phyloP scores from a whole-genome alignment of 2,888 invertebrate genomes.

The Brachyptera putata region DNA sequence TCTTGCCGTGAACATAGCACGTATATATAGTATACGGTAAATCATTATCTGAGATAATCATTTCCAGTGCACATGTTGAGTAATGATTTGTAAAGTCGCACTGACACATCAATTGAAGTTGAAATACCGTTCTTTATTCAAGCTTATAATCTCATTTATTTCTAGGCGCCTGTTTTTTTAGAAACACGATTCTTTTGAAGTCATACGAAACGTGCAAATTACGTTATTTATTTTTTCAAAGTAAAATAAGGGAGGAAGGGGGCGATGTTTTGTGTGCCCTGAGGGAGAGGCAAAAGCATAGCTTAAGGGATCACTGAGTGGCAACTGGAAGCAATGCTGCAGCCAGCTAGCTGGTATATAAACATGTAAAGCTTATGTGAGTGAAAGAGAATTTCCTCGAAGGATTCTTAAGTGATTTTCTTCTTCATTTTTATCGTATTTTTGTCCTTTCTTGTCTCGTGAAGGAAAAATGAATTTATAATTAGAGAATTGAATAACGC shows the following conservation, averaged over 20 bases:
- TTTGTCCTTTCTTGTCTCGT: constrained; percentile 26
- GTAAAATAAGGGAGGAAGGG: constrained; percentile 18
- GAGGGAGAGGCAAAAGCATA: constrained; percentile 24
- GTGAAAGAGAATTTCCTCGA: not conserved
- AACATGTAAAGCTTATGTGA: constrained; percentile 14
- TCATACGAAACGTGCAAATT: constrained; percentile 37
- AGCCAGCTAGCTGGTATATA: constrained; percentile 1
- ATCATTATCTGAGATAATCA: too few species aligned
- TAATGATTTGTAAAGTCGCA: constrained; percentile 42
- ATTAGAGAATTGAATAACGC: constrained; percentile 30
- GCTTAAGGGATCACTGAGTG: constrained; percentile 27
- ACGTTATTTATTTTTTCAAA: constrained; percentile 33
- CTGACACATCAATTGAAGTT: constrained; percentile 41
- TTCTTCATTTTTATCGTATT: constrained; percentile 7
- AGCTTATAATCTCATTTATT: constrained; percentile 40
- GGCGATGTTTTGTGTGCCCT: constrained; percentile 23
- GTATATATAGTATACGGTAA: too few species aligned
- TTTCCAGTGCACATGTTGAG: too few species aligned
- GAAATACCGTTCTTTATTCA: constrained; percentile 38
- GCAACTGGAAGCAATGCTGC: too few species aligned
- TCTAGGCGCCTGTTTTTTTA: constrained; percentile 37
- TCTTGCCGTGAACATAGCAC: too few species aligned
- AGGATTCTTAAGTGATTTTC: constrained; percentile 19
- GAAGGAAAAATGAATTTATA: constrained; percentile 34
- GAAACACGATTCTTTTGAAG: constrained; percentile 38